Percentiles rank a stretch among this genome's conserved stretches.
These are phyloP conservation scores for Xylota segnis DNA, from an alignment of 2,888 invertebrate genomes.

Conservation along the genomic window DNA sequence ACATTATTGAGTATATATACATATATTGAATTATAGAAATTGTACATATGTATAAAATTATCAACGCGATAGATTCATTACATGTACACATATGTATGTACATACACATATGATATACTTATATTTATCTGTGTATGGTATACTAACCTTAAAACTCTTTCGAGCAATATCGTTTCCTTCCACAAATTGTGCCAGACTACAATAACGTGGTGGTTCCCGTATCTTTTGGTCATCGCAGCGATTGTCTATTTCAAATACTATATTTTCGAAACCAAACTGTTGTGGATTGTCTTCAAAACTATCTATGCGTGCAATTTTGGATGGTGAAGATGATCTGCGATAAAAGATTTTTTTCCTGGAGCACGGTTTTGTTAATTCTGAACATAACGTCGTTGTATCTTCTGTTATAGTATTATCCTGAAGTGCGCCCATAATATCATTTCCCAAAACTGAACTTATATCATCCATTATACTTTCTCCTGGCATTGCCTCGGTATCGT, in stretches of 20 bases:
- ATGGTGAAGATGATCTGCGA: slow-evolving; percentile 86
- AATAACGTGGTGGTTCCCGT: slow-evolving; percentile 88
- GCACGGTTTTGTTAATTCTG: slow-evolving; percentile 80
- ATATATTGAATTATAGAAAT: neutral
- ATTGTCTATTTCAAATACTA: slow-evolving; percentile 87
- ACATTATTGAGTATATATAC: neutral
- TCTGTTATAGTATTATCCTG: slow-evolving; percentile 89
- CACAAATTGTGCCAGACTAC: slow-evolving; percentile 92
- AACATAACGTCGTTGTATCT: slow-evolving; percentile 89
- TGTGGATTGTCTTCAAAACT: slow-evolving; percentile 83
- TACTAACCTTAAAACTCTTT: slow-evolving; percentile 88
- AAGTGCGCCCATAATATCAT: slow-evolving; percentile 89
- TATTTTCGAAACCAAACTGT: slow-evolving; percentile 90
- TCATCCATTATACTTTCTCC: slow-evolving; percentile 93
- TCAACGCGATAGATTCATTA: no score
- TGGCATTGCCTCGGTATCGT: slow-evolving; percentile 90
- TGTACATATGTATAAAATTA: no score
- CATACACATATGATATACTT: neutral
- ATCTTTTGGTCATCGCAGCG: slow-evolving; percentile 85
- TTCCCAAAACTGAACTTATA: slow-evolving; percentile 90
- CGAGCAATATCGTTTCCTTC: slow-evolving; percentile 93
- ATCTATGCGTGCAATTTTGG: slow-evolving; percentile 85
- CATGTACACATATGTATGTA: neutral
- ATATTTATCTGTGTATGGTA: neutral
- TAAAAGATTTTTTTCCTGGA: slow-evolving; percentile 77